phyloP scores from a whole-genome alignment of 2,113 vertebrate species.

The Pseudolaguvia tuberculata region DNA sequence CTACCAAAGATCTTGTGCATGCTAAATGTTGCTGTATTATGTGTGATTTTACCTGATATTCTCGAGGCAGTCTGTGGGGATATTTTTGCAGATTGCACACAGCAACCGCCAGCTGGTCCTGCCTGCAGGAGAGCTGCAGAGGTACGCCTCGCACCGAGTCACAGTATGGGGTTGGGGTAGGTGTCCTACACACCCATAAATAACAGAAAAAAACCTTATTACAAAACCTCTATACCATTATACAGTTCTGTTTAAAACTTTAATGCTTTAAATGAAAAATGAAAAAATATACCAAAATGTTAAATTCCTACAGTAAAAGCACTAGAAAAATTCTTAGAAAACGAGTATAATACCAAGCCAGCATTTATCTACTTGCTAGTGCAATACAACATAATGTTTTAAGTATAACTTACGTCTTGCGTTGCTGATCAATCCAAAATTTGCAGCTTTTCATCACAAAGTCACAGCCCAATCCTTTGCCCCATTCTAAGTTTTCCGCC shows the following conservation, averaged over 20 bases:
- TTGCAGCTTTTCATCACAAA: conserved; percentile 97
- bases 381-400: not conserved
- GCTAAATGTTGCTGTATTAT: not conserved
- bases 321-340: too few species aligned
- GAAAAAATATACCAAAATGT: not conserved
- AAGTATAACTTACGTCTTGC: conserved; percentile 69
- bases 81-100: conserved; percentile 95
- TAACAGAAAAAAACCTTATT: not conserved
- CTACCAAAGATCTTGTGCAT: not conserved
- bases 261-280: not conserved
- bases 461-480: conserved; percentile 87
- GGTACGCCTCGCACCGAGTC: conserved; percentile 84
- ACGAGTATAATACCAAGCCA: too few species aligned
- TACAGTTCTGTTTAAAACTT: not conserved
- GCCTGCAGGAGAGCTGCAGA: conserved; percentile 91
- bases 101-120: conserved; percentile 93
- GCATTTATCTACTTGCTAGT: too few species aligned
- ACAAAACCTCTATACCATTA: not conserved
- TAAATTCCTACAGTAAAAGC: not conserved
- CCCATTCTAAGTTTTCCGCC: conserved; percentile 93
- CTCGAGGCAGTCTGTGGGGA: conserved; percentile 75
- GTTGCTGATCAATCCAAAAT: conserved; percentile 90
- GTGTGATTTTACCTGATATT: conserved; percentile 83
- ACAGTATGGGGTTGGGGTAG: conserved; percentile 79
- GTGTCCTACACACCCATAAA: conserved; percentile 64